Evolutionary conservation across 2,888 invertebrate genomes (phyloP).

Genomic region (Meta bourneti): DNA sequence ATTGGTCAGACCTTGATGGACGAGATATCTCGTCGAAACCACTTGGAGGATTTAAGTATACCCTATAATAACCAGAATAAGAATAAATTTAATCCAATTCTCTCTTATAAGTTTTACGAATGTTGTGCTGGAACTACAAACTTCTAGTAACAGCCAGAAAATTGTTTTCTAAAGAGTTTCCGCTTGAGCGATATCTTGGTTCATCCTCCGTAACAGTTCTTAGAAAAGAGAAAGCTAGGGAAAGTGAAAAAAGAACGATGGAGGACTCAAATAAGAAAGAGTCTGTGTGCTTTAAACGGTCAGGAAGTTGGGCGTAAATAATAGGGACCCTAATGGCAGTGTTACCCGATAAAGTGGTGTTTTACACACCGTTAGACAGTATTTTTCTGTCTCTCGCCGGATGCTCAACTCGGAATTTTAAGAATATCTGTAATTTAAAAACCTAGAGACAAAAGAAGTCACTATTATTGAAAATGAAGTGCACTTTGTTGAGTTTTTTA

Average conservation of each 20-base stretch:
- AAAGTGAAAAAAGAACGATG: not conserved
- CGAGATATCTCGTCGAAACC: no score
- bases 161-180: not conserved
- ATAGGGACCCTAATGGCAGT: not conserved
- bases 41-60: not conserved
- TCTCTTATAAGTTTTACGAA: not conserved
- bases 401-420: not conserved
- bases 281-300: not conserved
- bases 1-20: no score
- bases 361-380: not conserved
- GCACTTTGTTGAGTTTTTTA: no score
- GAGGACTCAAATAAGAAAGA: not conserved
- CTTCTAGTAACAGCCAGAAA: not conserved
- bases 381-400: not conserved
- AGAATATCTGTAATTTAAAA: not conserved
- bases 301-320: not conserved
- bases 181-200: not conserved
- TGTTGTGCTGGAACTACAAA: not conserved
- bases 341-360: not conserved
- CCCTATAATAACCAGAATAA: not conserved
- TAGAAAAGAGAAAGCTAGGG: not conserved
- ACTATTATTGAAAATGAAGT: no score
- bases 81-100: not conserved
- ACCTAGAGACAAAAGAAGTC: not conserved
- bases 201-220: not conserved